Conservation (phyloP, 2,888 invertebrate genomes). For the Melanostoma scalare region DNA sequence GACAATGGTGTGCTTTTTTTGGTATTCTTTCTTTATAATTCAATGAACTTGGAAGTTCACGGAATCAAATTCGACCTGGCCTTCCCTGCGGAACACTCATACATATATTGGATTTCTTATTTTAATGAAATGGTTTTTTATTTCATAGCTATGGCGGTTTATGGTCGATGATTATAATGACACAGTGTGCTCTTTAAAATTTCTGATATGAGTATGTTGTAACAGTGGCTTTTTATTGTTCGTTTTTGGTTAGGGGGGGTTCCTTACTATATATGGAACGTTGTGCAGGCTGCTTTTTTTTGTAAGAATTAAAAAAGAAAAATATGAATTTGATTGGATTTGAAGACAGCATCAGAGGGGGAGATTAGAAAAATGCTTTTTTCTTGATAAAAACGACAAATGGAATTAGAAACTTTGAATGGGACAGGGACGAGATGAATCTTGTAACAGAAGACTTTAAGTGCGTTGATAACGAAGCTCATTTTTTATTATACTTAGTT, state of each 20-base stretch:
- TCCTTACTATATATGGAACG: background rate
- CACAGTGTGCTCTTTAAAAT: constrained; percentile 8
- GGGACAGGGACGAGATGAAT: too few species aligned
- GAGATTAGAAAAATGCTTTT: background rate
- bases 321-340: too few species aligned
- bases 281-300: too few species aligned
- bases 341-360: background rate
- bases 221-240: background rate
- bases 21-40: constrained; percentile 44
- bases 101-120: constrained; percentile 53
- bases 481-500: too few species aligned
- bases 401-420: too few species aligned
- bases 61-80: constrained; percentile 50
- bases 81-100: constrained; percentile 22
- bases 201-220: constrained; percentile 1
- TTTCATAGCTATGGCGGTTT: constrained; percentile 44
- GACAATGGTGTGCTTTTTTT: constrained; percentile 12
- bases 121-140: constrained; percentile 61
- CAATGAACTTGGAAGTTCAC: constrained; percentile 31
- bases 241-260: too few species aligned
- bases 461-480: too few species aligned
- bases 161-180: constrained; percentile 41
- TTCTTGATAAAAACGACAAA: background rate
- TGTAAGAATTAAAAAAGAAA: too few species aligned
- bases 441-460: too few species aligned